phyloP scores from a whole-genome alignment of 1,140 invertebrate species.

The Hermatobates lingyangjiaoensis region DNA sequence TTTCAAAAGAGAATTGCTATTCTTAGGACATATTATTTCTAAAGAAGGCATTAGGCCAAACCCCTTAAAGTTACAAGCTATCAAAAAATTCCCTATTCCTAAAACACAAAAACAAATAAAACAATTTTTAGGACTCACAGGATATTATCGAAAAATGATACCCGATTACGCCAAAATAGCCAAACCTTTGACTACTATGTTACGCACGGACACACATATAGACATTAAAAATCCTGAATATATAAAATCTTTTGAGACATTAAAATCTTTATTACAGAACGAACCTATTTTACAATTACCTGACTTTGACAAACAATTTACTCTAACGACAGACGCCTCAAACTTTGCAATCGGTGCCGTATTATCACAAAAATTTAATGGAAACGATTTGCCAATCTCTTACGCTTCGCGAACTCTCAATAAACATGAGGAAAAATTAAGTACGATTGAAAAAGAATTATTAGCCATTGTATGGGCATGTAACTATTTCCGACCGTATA shows the following conservation, averaged over 20 bases:
- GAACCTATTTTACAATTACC: conserved; percentile 1
- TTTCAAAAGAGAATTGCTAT: conserved; percentile 22
- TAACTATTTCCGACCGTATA: conserved; percentile 20
- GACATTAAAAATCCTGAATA: conserved; percentile 1
- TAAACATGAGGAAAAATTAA: conserved; percentile 5
- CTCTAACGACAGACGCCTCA: conserved; percentile 24
- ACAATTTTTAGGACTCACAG: conserved; percentile 25
- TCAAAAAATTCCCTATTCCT: background rate
- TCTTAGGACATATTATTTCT: conserved; percentile 25
- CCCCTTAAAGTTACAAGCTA: conserved; percentile 18
- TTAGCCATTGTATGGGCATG: conserved; percentile 25
- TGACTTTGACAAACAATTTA: conserved; percentile 21
- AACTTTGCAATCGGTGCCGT: conserved; percentile 21
- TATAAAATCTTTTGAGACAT: background rate
- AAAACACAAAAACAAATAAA: conserved; percentile 21
- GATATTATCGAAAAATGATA: conserved; percentile 27
- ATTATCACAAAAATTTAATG: conserved; percentile 19
- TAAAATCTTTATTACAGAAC: conserved; percentile 1
- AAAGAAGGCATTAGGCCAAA: conserved; percentile 24
- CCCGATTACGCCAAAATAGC: conserved; percentile 20
- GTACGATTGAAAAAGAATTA: background rate
- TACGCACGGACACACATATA: conserved; percentile 18
- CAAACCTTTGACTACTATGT: conserved; percentile 20
- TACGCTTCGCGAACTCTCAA: conserved; percentile 20
- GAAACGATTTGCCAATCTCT: conserved; percentile 19